A percentile compares a stretch with the other conserved stretches of the same genome.
Evolutionary conservation across 2,888 invertebrate genomes (phyloP).

Genomic region (Caenorhabditis angaria): DNA sequence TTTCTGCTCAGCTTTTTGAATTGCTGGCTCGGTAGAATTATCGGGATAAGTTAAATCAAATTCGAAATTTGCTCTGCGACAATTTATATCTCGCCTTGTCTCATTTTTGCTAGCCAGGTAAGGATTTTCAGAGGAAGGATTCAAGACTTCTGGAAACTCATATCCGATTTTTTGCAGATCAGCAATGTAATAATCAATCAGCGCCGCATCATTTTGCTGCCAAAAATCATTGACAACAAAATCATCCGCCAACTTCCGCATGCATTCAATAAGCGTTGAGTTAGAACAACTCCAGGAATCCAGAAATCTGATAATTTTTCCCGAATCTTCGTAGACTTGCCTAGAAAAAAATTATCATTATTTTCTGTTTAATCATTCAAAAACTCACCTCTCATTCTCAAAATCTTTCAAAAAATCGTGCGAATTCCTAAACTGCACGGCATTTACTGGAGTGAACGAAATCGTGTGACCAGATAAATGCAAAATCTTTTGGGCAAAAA

Average conservation of each 20-base stretch:
- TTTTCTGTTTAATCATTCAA: too few relatives aligned
- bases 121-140: neutral
- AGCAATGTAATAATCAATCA: neutral
- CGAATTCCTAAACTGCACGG: constrained; percentile 49
- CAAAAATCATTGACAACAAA: constrained; percentile 31
- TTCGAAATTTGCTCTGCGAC: constrained; percentile 15
- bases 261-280: constrained; percentile 21
- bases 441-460: constrained; percentile 51
- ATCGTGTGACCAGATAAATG: constrained; percentile 48
- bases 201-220: constrained; percentile 32
- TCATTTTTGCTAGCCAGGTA: constrained; percentile 17
- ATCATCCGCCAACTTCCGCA: constrained; percentile 22
- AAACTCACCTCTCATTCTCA: constrained; percentile 40
- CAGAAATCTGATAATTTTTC: constrained; percentile 41
- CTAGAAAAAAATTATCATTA: too few relatives aligned
- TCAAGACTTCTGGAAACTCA: neutral
- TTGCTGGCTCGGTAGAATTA: neutral
- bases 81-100: constrained; percentile 16
- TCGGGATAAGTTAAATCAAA: constrained; percentile 16
- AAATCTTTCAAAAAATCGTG: constrained; percentile 53
- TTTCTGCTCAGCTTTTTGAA: neutral
- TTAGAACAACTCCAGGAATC: constrained; percentile 38
- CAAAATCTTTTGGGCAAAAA: constrained; percentile 48
- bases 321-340: constrained; percentile 46
- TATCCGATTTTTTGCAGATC: constrained; percentile 10